Conservation (phyloP, 37 sponge, comb jelly and placozoan species). For the Haliclona indistincta region DNA sequence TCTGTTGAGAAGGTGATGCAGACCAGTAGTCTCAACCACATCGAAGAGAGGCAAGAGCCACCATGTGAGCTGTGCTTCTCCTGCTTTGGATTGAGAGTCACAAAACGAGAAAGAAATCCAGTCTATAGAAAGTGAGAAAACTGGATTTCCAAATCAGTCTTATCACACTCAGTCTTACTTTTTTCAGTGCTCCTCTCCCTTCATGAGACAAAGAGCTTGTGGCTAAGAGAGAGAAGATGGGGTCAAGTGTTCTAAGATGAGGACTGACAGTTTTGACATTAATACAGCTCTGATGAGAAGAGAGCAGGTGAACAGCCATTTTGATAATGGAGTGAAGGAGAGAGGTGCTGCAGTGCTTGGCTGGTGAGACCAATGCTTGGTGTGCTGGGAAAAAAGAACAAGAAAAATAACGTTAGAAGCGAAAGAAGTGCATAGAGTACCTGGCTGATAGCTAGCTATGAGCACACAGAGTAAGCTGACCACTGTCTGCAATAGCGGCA, state of each 20-base stretch:
- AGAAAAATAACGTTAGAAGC: too few species aligned
- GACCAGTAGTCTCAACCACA: conserved; percentile 63
- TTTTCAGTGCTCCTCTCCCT: conserved; percentile 67
- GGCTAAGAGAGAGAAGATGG: conserved; percentile 60
- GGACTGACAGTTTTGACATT: conserved; percentile 20
- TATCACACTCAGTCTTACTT: conserved; percentile 26
- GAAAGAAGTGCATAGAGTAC: conserved; percentile 18
- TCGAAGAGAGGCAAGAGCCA: conserved; percentile 4
- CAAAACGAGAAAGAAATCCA: conserved; percentile 27
- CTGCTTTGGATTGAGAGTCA: conserved; percentile 17
- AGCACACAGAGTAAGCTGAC: conserved; percentile 35
- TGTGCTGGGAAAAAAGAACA: conserved; percentile 10
- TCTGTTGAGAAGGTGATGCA: conserved; percentile 72
- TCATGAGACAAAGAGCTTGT: conserved; percentile 62
- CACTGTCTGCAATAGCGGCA: conserved; percentile 28
- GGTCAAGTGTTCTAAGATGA: conserved; percentile 26
- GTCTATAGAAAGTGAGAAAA: conserved; percentile 9
- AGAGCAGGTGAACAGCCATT: conserved; percentile 14
- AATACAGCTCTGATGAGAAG: conserved; percentile 30
- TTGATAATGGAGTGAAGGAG: conserved; percentile 52
- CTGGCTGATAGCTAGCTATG: conserved; percentile 48
- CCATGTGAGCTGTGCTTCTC: not conserved
- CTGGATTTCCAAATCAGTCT: not conserved
- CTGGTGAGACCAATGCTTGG: too few species aligned
- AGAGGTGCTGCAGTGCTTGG: conserved; percentile 3